Percentiles rank a stretch among this genome's conserved stretches.
Conservation (phyloP, 2,113 vertebrate species). For the Noturus placidus region DNA sequence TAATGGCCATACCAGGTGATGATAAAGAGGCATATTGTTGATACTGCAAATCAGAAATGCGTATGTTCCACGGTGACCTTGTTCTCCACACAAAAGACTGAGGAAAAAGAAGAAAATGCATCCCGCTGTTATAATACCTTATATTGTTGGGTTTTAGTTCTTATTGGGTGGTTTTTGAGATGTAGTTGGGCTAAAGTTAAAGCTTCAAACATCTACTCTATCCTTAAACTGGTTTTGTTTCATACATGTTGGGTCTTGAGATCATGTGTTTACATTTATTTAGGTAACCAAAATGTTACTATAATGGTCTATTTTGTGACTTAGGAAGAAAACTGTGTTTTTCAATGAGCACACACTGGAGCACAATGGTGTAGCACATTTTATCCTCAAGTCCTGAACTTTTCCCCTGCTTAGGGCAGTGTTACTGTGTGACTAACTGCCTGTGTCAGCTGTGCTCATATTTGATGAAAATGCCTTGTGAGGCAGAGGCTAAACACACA, state of each 20-base stretch:
- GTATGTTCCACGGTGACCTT: not conserved
- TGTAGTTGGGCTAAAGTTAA: not conserved
- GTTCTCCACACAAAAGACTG: not conserved
- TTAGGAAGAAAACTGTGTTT: not conserved
- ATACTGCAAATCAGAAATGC: not conserved
- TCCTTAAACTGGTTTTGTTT: not conserved
- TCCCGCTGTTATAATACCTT: not conserved
- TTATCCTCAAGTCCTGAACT: not conserved
- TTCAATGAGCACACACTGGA: not conserved
- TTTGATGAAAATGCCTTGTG: constrained; percentile 41
- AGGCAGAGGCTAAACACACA: constrained; percentile 32
- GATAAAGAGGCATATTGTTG: not conserved
- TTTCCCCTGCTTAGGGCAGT: not conserved
- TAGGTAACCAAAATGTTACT: not conserved
- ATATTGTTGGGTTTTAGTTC: not conserved
- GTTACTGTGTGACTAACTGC: constrained; percentile 31
- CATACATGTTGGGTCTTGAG: not conserved
- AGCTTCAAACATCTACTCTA: not conserved
- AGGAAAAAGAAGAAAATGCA: not conserved
- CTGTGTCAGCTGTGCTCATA: constrained; percentile 33
- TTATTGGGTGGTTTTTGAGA: not conserved
- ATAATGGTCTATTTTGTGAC: not conserved
- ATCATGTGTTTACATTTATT: not conserved
- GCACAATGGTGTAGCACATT: not conserved
- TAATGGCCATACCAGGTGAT: not conserved